Conservation (phyloP, 2,113 vertebrate genomes). For the Salvator merianae region DNA sequence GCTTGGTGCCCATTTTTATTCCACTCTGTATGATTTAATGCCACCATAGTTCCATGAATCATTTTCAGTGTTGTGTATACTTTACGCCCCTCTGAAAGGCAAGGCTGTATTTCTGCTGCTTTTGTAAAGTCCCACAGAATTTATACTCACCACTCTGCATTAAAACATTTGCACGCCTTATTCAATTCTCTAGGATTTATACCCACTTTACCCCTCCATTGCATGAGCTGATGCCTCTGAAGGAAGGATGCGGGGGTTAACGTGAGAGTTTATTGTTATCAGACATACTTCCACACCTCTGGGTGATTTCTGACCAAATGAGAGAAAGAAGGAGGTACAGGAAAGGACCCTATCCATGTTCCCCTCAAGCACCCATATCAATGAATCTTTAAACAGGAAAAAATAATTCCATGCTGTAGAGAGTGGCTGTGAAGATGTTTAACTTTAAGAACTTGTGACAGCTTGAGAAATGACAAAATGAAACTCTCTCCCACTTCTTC, state of each 20-base stretch:
- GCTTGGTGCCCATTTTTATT: slow-evolving; percentile 49
- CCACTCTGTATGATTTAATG: slow-evolving; percentile 42
- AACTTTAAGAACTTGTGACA: slow-evolving; percentile 62
- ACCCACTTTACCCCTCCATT: not conserved
- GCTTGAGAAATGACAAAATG: slow-evolving; percentile 14
- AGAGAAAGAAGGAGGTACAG: not conserved
- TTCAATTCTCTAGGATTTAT: slow-evolving; percentile 46
- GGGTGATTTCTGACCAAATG: slow-evolving; percentile 31
- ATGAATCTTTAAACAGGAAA: slow-evolving; percentile 62
- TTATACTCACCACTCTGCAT: slow-evolving; percentile 34
- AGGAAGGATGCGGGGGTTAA: not conserved
- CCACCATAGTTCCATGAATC: slow-evolving; percentile 49
- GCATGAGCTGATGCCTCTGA: not conserved
- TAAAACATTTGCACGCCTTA: slow-evolving; percentile 23
- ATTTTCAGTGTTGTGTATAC: slow-evolving; percentile 44
- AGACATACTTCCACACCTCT: slow-evolving; percentile 1
- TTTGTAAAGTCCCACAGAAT: slow-evolving; percentile 54
- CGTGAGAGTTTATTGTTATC: not conserved
- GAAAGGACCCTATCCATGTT: not conserved
- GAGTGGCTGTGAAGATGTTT: slow-evolving; percentile 7
- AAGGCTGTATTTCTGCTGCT: slow-evolving; percentile 52
- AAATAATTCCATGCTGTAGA: slow-evolving; percentile 31
- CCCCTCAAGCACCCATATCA: slow-evolving; percentile 31
- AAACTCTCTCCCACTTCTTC: not conserved
- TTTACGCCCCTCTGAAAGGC: not conserved